These are phyloP conservation scores for Radopholus similis DNA, from an alignment of 1,140 invertebrate genomes.

Conservation along the genomic window DNA sequence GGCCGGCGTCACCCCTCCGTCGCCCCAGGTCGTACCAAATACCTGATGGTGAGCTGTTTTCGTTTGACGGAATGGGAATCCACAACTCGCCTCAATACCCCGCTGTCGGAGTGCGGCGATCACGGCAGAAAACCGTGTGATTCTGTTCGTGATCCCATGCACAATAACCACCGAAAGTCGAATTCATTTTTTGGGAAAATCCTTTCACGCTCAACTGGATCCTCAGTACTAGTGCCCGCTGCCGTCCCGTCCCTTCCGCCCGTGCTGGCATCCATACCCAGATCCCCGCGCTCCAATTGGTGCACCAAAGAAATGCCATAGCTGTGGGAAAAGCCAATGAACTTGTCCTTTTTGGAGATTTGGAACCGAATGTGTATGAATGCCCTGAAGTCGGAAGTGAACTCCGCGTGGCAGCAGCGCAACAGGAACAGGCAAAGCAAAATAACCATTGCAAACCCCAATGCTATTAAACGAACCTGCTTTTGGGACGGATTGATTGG, in stretches of 20 bases:
- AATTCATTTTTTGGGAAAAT: no score
- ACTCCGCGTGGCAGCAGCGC: constrained; percentile 2
- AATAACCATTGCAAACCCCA: no score
- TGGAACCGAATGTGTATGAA: constrained; percentile 34
- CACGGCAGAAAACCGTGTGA: constrained; percentile 40
- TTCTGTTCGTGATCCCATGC: constrained; percentile 47
- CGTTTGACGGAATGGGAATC: neutral
- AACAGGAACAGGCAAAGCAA: no score
- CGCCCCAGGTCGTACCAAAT: constrained; percentile 47
- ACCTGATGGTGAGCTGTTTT: constrained; percentile 6
- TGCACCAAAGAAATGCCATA: constrained; percentile 41
- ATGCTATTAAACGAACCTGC: no score
- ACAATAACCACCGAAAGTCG: constrained; percentile 44
- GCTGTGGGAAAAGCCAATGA: neutral
- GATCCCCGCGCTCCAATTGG: constrained; percentile 34
- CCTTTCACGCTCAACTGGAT: no score
- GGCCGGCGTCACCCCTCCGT: constrained; percentile 37
- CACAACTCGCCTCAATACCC: neutral
- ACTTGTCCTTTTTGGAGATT: neutral
- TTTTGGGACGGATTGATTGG: no score
- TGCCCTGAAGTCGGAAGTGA: constrained; percentile 33
- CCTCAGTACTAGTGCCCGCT: neutral
- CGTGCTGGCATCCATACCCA: constrained; percentile 41
- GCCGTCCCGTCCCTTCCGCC: constrained; percentile 21
- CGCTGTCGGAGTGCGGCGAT: neutral